Conservation (phyloP, 2,113 vertebrate genomes). For the Penelope pileata region DNA sequence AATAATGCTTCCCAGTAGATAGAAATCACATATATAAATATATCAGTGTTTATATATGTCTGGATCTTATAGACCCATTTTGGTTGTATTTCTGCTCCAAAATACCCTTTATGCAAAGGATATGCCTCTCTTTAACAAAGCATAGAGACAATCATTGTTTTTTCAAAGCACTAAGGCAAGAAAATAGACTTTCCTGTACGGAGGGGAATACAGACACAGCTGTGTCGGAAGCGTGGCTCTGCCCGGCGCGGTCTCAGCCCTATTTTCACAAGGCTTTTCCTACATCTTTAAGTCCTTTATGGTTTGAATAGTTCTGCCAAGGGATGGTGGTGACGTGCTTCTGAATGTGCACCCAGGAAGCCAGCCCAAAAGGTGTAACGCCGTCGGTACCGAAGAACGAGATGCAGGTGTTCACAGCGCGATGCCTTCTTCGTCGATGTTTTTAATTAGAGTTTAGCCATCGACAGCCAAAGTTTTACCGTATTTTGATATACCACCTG, state of each 20-base stretch:
- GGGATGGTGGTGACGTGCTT: background rate
- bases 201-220: background rate
- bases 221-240: background rate
- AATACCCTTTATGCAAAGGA: background rate
- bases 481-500: conserved; percentile 76
- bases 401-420: conserved; percentile 61
- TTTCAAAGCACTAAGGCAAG: background rate
- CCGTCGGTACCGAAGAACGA: background rate
- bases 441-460: conserved; percentile 71
- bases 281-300: background rate
- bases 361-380: background rate
- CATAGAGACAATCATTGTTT: background rate
- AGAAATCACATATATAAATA: conserved; percentile 53
- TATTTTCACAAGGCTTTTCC: background rate
- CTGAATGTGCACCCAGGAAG: background rate
- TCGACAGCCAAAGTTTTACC: conserved; percentile 72
- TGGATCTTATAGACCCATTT: conserved; percentile 37
- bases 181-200: background rate
- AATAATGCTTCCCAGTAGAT: conserved; percentile 42
- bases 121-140: background rate
- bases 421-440: conserved; percentile 50
- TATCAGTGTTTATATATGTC: conserved; percentile 60
- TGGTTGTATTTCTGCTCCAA: conserved; percentile 22
- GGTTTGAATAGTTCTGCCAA: background rate
- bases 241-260: background rate